These are phyloP conservation scores for Diachrysia chrysitis DNA, from an alignment of 2,888 invertebrate species.

Conservation along the genomic window DNA sequence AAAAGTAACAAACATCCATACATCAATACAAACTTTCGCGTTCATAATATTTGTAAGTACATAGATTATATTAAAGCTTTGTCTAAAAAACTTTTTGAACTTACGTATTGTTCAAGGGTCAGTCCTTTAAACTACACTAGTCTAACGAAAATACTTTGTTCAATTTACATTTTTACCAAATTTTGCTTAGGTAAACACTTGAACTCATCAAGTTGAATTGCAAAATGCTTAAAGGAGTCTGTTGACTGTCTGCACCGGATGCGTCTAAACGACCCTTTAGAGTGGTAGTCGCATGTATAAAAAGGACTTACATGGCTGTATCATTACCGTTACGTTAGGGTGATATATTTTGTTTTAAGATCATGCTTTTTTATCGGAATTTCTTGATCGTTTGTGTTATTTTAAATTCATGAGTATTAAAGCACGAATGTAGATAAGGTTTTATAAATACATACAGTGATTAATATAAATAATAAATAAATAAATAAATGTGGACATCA, in stretches of 20 bases:
- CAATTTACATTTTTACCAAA: background rate
- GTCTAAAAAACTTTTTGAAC: too few relatives aligned
- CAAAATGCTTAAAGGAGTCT: constrained; percentile 18
- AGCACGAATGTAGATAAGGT: too few relatives aligned
- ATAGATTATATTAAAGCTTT: too few relatives aligned
- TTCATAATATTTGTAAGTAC: too few relatives aligned
- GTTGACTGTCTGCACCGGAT: constrained; percentile 47
- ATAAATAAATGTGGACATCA: too few relatives aligned
- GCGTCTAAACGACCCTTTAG: constrained; percentile 13
- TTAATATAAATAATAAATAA: too few relatives aligned
- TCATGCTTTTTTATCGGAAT: background rate
- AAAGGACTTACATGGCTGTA: background rate
- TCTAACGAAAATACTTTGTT: too few relatives aligned
- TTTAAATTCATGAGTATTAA: background rate
- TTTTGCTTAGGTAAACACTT: constrained; percentile 10
- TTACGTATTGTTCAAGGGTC: too few relatives aligned
- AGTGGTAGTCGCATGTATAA: background rate
- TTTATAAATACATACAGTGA: too few relatives aligned
- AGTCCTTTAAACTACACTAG: too few relatives aligned
- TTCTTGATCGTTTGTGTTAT: background rate
- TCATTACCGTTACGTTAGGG: background rate
- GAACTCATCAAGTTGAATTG: constrained; percentile 16
- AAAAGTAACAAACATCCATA: too few relatives aligned
- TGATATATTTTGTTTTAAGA: background rate
- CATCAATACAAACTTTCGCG: too few relatives aligned